These are phyloP conservation scores for Bovichtus variegatus DNA, from an alignment of 2,797 vertebrate genomes.

Conservation along the genomic window DNA sequence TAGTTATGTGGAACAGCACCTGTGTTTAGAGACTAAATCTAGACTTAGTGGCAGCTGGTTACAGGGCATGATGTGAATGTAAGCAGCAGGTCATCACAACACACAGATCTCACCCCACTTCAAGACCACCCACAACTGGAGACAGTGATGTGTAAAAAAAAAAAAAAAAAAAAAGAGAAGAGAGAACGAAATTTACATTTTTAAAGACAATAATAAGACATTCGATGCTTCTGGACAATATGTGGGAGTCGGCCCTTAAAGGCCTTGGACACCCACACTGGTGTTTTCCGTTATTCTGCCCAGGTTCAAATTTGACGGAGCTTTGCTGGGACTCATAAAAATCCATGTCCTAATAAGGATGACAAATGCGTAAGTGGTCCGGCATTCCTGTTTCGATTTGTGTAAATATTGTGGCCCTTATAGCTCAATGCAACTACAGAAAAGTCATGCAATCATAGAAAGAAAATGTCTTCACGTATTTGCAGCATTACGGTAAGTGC, in stretches of 20 bases:
- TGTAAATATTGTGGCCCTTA: background rate
- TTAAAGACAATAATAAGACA: slow-evolving; percentile 10
- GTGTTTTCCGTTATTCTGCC: background rate
- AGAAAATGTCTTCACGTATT: too few relatives aligned
- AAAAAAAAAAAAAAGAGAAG: background rate
- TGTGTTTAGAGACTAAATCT: too few relatives aligned
- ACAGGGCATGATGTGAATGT: slow-evolving; percentile 8
- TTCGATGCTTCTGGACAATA: background rate
- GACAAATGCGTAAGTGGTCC: background rate
- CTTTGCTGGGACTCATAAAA: background rate
- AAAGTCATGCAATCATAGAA: background rate
- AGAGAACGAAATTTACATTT: too few relatives aligned
- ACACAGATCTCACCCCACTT: slow-evolving; percentile 31
- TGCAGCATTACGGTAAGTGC: background rate
- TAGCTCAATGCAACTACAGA: background rate
- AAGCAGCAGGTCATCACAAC: slow-evolving; percentile 22
- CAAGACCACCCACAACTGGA: slow-evolving; percentile 14
- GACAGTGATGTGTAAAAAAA: slow-evolving; percentile 30
- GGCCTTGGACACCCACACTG: background rate
- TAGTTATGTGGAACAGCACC: too few relatives aligned
- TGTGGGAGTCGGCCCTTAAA: background rate
- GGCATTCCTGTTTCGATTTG: background rate
- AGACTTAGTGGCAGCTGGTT: slow-evolving; percentile 9
- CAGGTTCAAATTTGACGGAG: background rate
- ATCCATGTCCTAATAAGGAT: background rate